phyloP scores from a whole-genome alignment of 2,888 invertebrate species.

The Noctuana brunneofusca region DNA sequence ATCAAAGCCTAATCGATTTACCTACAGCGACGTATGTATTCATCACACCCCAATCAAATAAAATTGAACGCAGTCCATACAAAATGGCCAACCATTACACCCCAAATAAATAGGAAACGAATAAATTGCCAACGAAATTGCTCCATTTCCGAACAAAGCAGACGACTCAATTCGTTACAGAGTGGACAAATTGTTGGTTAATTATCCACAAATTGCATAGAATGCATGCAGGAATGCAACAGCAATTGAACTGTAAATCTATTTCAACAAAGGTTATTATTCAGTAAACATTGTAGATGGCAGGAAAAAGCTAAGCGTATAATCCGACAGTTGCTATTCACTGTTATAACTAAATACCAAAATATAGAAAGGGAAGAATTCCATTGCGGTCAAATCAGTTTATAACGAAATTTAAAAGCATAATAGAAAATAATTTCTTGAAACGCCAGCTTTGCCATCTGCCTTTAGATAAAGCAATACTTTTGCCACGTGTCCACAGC shows the following conservation, averaged over 20 bases:
- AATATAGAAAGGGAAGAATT: constrained; percentile 48
- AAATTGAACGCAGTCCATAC: constrained; percentile 37
- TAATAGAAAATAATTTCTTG: constrained; percentile 55
- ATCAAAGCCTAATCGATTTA: constrained; percentile 59
- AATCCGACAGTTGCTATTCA: constrained; percentile 50
- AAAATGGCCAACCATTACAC: constrained; percentile 64
- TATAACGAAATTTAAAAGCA: constrained; percentile 51
- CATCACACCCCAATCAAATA: constrained; percentile 54
- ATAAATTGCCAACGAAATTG: constrained; percentile 72
- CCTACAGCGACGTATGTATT: constrained; percentile 59
- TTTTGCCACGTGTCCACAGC: constrained; percentile 65
- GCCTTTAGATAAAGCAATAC: constrained; percentile 52
- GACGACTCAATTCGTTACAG: constrained; percentile 69
- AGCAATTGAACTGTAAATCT: constrained; percentile 32
- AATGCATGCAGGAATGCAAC: constrained; percentile 6
- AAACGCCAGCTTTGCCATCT: constrained; percentile 63
- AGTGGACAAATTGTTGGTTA: constrained; percentile 55
- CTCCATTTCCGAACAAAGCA: constrained; percentile 71
- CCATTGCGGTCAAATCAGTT: constrained; percentile 47
- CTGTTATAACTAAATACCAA: constrained; percentile 54
- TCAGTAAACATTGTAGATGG: background rate
- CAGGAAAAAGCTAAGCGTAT: constrained; percentile 22
- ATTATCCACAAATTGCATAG: constrained; percentile 42
- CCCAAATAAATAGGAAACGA: constrained; percentile 64
- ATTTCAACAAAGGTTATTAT: constrained; percentile 24